Conservation (phyloP, 2,113 vertebrate species). For the Sisor rabdophorus region DNA sequence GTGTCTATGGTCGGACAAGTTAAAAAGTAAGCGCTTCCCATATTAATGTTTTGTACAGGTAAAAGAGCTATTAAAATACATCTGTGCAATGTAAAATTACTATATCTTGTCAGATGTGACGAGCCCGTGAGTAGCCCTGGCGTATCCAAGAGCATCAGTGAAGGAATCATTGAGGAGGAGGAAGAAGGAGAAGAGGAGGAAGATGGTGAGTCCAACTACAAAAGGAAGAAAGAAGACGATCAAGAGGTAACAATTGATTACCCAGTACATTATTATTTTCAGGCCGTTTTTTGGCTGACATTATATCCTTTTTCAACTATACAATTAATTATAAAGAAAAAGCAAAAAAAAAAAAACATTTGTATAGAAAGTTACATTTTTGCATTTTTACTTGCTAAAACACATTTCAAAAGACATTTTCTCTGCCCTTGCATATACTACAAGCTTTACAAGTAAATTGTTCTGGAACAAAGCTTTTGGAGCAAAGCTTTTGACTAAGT, state of each 20-base stretch:
- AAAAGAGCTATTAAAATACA: neutral
- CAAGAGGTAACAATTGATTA: conserved; percentile 76
- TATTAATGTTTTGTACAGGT: neutral
- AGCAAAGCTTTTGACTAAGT: too few relatives aligned
- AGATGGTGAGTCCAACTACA: conserved; percentile 82
- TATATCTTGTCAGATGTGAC: conserved; percentile 81
- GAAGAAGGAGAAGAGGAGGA: conserved; percentile 90
- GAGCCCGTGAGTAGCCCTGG: conserved; percentile 76
- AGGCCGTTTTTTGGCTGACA: too few relatives aligned
- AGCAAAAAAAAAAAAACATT: too few relatives aligned
- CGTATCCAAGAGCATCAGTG: conserved; percentile 81
- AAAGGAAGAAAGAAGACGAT: conserved; percentile 93
- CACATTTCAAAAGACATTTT: too few relatives aligned
- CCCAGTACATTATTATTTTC: too few relatives aligned
- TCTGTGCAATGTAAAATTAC: neutral
- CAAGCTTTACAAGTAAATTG: neutral
- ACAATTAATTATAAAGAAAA: too few relatives aligned
- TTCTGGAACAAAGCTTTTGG: neutral
- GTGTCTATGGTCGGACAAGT: conserved; percentile 98
- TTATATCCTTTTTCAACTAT: too few relatives aligned
- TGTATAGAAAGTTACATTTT: too few relatives aligned
- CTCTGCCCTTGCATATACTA: neutral
- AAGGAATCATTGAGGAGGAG: conserved; percentile 91
- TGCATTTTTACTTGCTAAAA: too few relatives aligned
- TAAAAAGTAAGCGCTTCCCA: conserved; percentile 78